Base-by-base conservation (phyloP, 2,797 vertebrate species). In the Novumbra hubbsi region DNA sequence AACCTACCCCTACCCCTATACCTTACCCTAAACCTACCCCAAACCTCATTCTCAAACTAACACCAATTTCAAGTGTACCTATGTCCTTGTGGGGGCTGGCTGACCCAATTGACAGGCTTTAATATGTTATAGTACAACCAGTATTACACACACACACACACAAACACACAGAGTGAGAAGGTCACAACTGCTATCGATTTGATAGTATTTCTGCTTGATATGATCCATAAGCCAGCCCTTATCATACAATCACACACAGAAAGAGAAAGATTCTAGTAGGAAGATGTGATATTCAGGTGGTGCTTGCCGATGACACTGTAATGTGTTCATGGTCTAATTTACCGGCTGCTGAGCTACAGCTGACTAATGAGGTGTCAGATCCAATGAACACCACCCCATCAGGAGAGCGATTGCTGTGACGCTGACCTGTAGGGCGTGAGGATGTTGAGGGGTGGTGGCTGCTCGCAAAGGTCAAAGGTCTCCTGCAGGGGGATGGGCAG, bases 401-500 rank as follows among this genome's bases (percentile, higher is more conserved):
- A 12, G 48, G 1, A 12, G n/a, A 5, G 16, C 11, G 41, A 52
- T 1, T 2, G n/a, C 2, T 2, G 27, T 27, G 45, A 76, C 27
- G 87, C 94, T 89, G 75, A 99, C 98, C 98, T 98, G 92, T 99
- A 99, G 32, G 97, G 94, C 3, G 96, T 92, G 87, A 98, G 96
- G 89, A 99, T 98, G 87, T 99, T 98, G 80, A 99, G 96, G 5
- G 97, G 98, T 1, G 98, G 98, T 14, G 98, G 98, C 82, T 97
- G 93, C 79, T 99, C 97, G 87, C 98, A 99, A 72, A 95, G 92
- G 79, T 97, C 94, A 0, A 96, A 98, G 1, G 95, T 98, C 88
- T 99, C 98, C 89, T 98, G 95, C 89, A 99, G 89, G 0, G 98
- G 97, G 88, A 98, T 91, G 62, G 98, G 98, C 85, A 99, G 91